A percentile compares a stretch with the other conserved stretches of the same genome.
These are phyloP conservation scores for Onthophagus sagittarius DNA, from an alignment of 2,888 invertebrate genomes.

Conservation along the genomic window DNA sequence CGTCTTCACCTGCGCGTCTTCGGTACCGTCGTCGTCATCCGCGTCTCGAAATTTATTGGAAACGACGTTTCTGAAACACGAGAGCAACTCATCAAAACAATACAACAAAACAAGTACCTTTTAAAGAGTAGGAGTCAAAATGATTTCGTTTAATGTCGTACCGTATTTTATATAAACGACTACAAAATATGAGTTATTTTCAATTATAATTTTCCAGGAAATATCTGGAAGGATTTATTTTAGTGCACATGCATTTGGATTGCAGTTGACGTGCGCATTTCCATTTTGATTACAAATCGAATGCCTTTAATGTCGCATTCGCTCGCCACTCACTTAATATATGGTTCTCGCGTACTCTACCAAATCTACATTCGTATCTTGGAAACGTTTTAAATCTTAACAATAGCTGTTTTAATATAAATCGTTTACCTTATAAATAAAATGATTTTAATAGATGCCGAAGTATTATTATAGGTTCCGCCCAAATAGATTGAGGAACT, in stretches of 20 bases:
- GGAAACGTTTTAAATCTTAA: too few species aligned
- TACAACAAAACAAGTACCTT: background rate
- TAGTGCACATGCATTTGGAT: background rate
- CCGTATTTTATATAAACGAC: too few species aligned
- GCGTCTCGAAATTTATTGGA: background rate
- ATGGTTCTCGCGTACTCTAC: constrained; percentile 2
- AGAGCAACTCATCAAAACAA: background rate
- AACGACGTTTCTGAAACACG: background rate
- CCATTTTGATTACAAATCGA: constrained; percentile 11
- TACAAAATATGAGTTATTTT: too few species aligned
- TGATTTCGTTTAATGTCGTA: too few species aligned
- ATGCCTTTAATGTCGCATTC: constrained; percentile 5
- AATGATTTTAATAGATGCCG: too few species aligned
- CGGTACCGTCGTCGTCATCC: background rate
- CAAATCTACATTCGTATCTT: background rate
- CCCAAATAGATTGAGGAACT: too few species aligned
- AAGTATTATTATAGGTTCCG: too few species aligned
- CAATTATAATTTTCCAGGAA: background rate
- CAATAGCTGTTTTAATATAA: too few species aligned
- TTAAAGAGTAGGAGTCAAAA: too few species aligned
- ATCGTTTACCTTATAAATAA: too few species aligned
- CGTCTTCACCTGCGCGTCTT: background rate
- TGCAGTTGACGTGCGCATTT: constrained; percentile 10
- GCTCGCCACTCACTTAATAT: constrained; percentile 5
- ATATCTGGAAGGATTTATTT: background rate